Percentiles rank a stretch among this genome's conserved stretches.
Conservation (phyloP, 2,888 invertebrate genomes). For the Cantharis lateralis region DNA sequence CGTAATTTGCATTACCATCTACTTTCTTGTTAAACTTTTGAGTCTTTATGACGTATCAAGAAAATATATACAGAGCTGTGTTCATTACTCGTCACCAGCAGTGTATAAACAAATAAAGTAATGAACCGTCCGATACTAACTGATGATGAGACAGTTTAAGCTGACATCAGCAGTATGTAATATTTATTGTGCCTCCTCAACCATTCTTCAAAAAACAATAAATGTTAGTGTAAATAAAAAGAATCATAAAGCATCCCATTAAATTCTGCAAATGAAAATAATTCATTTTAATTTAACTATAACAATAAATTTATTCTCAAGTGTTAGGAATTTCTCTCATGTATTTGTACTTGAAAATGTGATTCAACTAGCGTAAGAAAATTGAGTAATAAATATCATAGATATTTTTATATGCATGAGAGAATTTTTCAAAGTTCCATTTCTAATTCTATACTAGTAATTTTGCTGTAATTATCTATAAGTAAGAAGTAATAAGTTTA, state of each 20-base stretch:
- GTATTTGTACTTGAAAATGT: conserved; percentile 55
- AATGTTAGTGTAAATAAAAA: conserved; percentile 30
- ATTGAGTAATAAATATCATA: conserved; percentile 52
- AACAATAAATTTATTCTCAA: conserved; percentile 37
- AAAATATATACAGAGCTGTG: conserved; percentile 37
- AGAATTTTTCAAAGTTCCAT: conserved; percentile 37
- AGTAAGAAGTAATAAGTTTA: neutral
- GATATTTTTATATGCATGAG: conserved; percentile 55
- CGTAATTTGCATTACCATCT: neutral
- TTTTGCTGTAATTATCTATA: conserved; percentile 31
- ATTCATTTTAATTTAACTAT: conserved; percentile 33
- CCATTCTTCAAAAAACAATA: conserved; percentile 43
- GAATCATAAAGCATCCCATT: conserved; percentile 20
- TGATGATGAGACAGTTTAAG: conserved; percentile 36
- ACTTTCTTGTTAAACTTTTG: neutral
- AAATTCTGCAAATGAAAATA: conserved; percentile 19
- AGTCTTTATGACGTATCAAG: conserved; percentile 8
- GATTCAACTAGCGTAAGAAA: conserved; percentile 54
- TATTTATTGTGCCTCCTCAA: conserved; percentile 54
- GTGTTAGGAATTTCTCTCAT: conserved; percentile 45
- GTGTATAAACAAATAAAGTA: conserved; percentile 35
- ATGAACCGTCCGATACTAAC: conserved; percentile 40
- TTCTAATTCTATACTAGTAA: conserved; percentile 36
- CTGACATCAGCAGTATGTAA: conserved; percentile 42
- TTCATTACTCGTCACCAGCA: conserved; percentile 35